These are phyloP conservation scores for Hirudinaria manillensis DNA, from an alignment of 2,888 invertebrate genomes.

Conservation along the genomic window DNA sequence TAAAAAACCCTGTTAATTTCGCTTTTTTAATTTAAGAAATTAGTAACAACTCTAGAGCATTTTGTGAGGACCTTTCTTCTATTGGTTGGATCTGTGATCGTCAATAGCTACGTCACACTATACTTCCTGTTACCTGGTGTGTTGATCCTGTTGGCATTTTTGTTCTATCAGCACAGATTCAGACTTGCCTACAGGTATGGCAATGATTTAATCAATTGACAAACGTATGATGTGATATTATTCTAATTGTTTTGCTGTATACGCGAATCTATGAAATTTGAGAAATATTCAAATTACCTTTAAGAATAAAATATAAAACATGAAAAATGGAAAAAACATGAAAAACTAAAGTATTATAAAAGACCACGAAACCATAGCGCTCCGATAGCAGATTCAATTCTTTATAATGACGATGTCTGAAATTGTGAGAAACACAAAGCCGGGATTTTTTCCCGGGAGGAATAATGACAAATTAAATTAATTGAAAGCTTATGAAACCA, in stretches of 20 bases:
- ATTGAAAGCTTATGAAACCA: too few relatives aligned
- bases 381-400: too few relatives aligned
- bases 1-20: too few relatives aligned
- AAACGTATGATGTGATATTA: background rate
- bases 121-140: constrained; percentile 37
- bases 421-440: too few relatives aligned
- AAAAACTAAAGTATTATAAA: too few relatives aligned
- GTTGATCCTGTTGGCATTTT: constrained; percentile 37
- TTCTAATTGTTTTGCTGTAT: background rate
- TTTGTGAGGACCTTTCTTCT: constrained; percentile 63
- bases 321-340: too few relatives aligned
- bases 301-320: too few relatives aligned
- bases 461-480: too few relatives aligned
- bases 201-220: too few relatives aligned
- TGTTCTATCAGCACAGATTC: constrained; percentile 36
- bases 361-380: too few relatives aligned
- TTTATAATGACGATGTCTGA: too few relatives aligned
- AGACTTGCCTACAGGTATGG: constrained; percentile 35
- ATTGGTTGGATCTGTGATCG: constrained; percentile 35
- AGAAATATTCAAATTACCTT: background rate
- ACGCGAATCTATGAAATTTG: background rate
- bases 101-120: constrained; percentile 37
- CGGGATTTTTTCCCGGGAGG: too few relatives aligned
- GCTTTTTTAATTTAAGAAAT: constrained; percentile 68
- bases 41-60: constrained; percentile 70